These are phyloP conservation scores for Capreolus pygargus DNA, from an alignment of 2,113 vertebrate species.

Conservation along the genomic window DNA sequence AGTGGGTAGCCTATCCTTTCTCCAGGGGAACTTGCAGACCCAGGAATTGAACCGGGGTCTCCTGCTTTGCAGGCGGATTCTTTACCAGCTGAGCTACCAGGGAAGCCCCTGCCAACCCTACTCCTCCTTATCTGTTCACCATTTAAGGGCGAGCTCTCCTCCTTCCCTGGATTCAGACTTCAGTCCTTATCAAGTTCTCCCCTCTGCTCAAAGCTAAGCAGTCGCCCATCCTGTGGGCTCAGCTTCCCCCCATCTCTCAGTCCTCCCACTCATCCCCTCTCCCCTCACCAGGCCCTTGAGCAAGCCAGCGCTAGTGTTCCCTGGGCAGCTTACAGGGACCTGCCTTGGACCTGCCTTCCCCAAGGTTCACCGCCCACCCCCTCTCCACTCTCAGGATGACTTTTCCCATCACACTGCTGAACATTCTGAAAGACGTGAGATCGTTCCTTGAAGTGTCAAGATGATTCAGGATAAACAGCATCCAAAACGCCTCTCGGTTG, in stretches of 20 bases:
- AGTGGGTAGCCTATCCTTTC: not conserved
- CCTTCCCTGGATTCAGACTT: not conserved
- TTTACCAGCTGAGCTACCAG: not conserved
- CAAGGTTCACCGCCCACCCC: not conserved
- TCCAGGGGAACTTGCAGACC: not conserved
- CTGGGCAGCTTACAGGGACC: not conserved
- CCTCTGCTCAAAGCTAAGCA: not conserved
- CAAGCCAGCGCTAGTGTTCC: not conserved
- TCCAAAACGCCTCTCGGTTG: not conserved
- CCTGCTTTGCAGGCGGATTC: rapidly evolving
- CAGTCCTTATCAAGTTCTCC: not conserved
- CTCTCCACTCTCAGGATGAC: not conserved
- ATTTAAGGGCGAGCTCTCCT: not conserved
- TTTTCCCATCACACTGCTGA: not conserved
- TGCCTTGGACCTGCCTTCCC: not conserved
- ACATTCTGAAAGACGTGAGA: not conserved
- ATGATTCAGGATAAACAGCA: too few species aligned
- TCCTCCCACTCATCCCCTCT: not conserved
- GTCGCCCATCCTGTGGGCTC: not conserved
- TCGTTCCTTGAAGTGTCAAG: not conserved
- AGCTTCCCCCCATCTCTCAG: rapidly evolving
- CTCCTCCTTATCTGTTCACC: not conserved
- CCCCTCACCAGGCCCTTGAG: not conserved
- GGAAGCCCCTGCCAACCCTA: not conserved
- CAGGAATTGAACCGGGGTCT: not conserved